These are phyloP conservation scores for Henricia sp. DNA, from an alignment of 53 echinoderm and acorn worm species.

Conservation along the genomic window DNA sequence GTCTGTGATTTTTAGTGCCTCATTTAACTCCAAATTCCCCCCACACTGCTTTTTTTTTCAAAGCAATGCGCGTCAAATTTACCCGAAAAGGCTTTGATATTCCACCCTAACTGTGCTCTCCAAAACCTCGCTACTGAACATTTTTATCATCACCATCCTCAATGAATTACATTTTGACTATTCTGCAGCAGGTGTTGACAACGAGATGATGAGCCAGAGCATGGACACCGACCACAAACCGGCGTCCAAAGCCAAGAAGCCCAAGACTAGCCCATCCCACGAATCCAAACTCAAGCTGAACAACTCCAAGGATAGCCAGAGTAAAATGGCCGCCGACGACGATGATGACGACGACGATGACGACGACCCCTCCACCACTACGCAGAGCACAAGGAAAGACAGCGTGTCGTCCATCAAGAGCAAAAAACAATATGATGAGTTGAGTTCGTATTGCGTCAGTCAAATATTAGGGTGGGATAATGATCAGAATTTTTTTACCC, in stretches of 20 bases:
- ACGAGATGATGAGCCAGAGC: conserved; percentile 53
- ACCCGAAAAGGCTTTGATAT: background rate
- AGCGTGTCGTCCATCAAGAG: conserved; percentile 8
- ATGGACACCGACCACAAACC: conserved; percentile 57
- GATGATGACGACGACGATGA: too few relatives aligned
- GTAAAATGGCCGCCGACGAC: conserved; percentile 34
- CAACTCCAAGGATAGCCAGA: conserved; percentile 40
- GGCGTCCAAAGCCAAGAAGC: conserved; percentile 56
- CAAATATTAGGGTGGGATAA: too few relatives aligned
- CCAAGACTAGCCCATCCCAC: conserved; percentile 57
- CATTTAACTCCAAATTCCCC: too few relatives aligned
- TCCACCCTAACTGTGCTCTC: background rate
- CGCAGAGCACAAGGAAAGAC: conserved; percentile 61
- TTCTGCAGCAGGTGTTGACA: conserved; percentile 45
- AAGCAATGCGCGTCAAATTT: too few relatives aligned
- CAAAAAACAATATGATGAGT: conserved; percentile 60
- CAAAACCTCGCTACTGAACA: background rate
- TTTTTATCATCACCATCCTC: background rate
- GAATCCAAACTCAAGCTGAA: conserved; percentile 62
- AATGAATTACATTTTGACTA: background rate
- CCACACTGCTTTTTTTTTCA: too few relatives aligned
- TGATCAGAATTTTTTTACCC: too few relatives aligned
- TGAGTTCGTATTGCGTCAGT: conserved; percentile 43
- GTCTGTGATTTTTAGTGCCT: too few relatives aligned
- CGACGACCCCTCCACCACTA: conserved; percentile 46